Base-by-base conservation (phyloP, 1,140 invertebrate genomes). In the Meloidogyne floridensis region DNA sequence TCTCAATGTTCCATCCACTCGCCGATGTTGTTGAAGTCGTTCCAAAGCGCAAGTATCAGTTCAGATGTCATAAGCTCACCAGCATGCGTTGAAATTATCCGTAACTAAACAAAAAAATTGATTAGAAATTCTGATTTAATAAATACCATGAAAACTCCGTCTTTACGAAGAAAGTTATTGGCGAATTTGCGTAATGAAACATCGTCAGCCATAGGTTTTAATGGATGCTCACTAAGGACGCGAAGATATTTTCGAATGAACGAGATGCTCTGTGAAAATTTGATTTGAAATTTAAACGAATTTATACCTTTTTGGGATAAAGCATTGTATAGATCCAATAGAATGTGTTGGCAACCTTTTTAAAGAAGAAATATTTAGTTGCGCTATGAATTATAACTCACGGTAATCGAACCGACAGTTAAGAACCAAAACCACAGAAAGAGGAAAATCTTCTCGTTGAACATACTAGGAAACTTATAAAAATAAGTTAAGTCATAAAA, bases 351-450 rank as follows among this genome's bases (percentile, higher is more conserved):
- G 84, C 90, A 6, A 88, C 71, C 51, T 80, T 47, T 43, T 10
- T 47, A 11, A n/a, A 20, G 10, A 76, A 18, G 32, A 32, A 32
- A 32, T 32, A 11, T 78, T 18, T 4, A 70, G 9, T n/a, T 13
- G 42, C 11, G 9, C 3, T 13, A 20, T 4, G 20, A n/a, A n/a
- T n/a, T 2, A 18, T 8, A 43, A 43, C 53, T 18, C 42, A 83
- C 84, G 3, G 88, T 89, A 8, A 90, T 83, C 15, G 88, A 72
- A 11, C 88, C 88, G 32, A 90, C 86, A 6, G 87, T 87, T 18
- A 89, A 72, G 72, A 89, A 90, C 88, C 88, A 89, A 74, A 89
- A 89, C 88, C 88, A 89, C 9, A 89, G 80, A 77, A 89, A 89
- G 10, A 89, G 77, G 78, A 90, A 89, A 32, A 89, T 89, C 72